Evolutionary conservation across 1,140 invertebrate genomes (phyloP), one percentile per base, ranked within the genome.

Genomic region (Drosophila sp.): DNA sequence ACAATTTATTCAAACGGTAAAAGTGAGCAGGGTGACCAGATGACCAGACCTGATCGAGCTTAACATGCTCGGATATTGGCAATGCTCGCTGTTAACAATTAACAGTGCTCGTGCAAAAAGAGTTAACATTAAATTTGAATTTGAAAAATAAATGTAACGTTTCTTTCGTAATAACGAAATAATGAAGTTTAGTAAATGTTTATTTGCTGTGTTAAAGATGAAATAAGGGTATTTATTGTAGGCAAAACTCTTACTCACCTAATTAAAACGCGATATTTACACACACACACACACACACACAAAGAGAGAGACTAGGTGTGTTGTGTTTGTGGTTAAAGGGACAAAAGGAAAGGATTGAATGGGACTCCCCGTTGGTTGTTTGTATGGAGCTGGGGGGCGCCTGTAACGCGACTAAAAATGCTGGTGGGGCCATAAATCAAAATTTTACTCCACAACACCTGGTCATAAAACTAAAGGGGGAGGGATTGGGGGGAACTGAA

Each of bases 351-450:
- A 61, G 40, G 11, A 17, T 17, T 41, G 40, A 11, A 50, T 50
- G 44, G 3, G 44, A 27, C 23, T 17, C 44, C 44, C 44, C 44
- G 25, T 50, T 25, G 44, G 5, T 6, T 38, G 35, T 38, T 2
- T 10, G 35, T 38, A 10, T 38, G 10, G 8, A 0, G 35, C 8
- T 38, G 8, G 35, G 35, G 17, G 17, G 17, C 17, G 17, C 40
- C 11, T 41, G 40, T 41, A 11, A 41, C 40, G 40, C 11, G 10
- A 38, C 71, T 62, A 72, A 80, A 80, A 80, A 80, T 76, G 69
- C 78, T 80, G 79, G 79, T 63, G 50, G n/a, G 38, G 30, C 72
- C 78, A 80, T 80, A 80, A 80, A 80, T 80, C 79, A 81, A 71
- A 76, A 44, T 50, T 69, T 58, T 47, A 38, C 69, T 27, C 62